A percentile compares a stretch with the other conserved stretches of the same genome.
Conservation (phyloP, 1,140 invertebrate species). For the Aphaenogaster ashmeadi region DNA sequence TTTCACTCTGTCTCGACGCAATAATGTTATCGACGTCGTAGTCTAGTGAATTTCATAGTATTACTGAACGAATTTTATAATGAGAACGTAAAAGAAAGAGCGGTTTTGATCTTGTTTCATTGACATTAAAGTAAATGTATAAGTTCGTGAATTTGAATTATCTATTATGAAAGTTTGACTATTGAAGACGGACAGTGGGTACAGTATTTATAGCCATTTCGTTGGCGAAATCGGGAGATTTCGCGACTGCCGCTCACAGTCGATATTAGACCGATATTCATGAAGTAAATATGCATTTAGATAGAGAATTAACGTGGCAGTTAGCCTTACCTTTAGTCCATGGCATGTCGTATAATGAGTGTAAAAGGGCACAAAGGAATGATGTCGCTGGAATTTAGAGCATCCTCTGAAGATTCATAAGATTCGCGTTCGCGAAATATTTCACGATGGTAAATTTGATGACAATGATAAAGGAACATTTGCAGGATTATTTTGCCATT, state of each 20-base stretch:
- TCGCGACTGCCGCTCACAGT: slow-evolving; percentile 28
- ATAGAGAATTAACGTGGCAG: slow-evolving; percentile 63
- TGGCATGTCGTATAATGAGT: slow-evolving; percentile 52
- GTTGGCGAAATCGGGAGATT: slow-evolving; percentile 40
- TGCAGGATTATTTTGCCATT: slow-evolving; percentile 22
- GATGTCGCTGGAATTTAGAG: slow-evolving; percentile 15
- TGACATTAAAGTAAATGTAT: background rate
- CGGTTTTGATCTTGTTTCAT: background rate
- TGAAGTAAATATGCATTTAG: slow-evolving; percentile 65
- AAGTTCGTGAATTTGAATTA: background rate
- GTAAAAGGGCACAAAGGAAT: slow-evolving; percentile 59
- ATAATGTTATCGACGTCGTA: slow-evolving; percentile 15
- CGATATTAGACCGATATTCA: slow-evolving; percentile 61
- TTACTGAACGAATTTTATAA: background rate
- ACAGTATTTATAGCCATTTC: slow-evolving; percentile 28
- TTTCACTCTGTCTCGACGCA: slow-evolving; percentile 21
- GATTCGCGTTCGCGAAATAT: slow-evolving; percentile 31
- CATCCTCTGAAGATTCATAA: slow-evolving; percentile 30
- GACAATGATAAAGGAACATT: slow-evolving; percentile 33
- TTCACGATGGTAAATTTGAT: slow-evolving; percentile 3
- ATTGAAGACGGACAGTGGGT: background rate
- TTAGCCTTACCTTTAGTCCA: slow-evolving; percentile 49
- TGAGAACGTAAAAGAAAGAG: background rate
- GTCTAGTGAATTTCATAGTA: background rate
- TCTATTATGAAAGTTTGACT: background rate